Percentiles rank a stretch among this genome's conserved stretches.
These are phyloP conservation scores for Lagopus leucura DNA, from an alignment of 2,113 vertebrate genomes.

Conservation along the genomic window DNA sequence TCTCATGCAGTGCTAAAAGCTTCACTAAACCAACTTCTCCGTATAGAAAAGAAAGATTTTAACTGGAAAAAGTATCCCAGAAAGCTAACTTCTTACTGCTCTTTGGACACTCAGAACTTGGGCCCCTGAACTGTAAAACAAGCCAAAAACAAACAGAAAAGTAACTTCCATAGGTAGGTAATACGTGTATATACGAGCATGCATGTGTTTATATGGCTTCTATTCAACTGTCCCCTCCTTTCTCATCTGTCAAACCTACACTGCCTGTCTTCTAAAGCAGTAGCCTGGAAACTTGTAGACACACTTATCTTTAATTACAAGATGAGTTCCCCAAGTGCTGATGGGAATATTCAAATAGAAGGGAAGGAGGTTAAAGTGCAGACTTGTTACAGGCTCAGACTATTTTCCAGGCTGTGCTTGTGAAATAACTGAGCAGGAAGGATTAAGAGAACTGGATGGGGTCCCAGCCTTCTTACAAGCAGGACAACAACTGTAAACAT, in stretches of 20 bases:
- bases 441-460: conserved; percentile 22
- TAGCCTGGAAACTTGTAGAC: background rate
- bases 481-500: background rate
- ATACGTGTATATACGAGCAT: accelerated
- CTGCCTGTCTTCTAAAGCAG: background rate
- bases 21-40: background rate
- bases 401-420: conserved; percentile 21
- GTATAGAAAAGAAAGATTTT: background rate
- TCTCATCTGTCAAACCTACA: background rate
- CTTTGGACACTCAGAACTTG: background rate
- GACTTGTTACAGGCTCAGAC: background rate
- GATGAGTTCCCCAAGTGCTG: background rate
- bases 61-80: background rate
- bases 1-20: background rate
- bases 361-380: conserved; percentile 4
- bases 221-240: background rate
- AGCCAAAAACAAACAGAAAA: background rate
- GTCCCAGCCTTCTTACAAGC: background rate
- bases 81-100: background rate
- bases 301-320: conserved; percentile 3
- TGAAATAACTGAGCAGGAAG: conserved; percentile 33
- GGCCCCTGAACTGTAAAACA: background rate
- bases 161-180: background rate
- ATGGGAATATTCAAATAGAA: accelerated
- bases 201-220: background rate